These are phyloP conservation scores for Delia radicum DNA, from an alignment of 1,140 invertebrate species.

Conservation along the genomic window DNA sequence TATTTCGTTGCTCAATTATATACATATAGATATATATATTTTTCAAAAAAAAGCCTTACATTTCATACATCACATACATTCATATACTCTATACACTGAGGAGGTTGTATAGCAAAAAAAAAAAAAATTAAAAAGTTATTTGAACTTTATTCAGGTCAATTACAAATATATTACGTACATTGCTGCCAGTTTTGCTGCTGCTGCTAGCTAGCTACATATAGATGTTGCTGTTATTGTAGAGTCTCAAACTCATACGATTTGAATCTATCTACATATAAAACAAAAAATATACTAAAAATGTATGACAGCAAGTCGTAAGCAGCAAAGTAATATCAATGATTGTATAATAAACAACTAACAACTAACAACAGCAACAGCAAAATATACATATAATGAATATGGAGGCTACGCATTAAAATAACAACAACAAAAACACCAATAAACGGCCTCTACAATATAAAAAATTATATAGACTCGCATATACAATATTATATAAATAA, in stretches of 20 bases:
- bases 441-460: neutral
- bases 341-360: conserved; percentile 15
- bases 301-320: neutral
- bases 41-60: neutral
- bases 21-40: too few relatives aligned
- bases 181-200: conserved; percentile 33
- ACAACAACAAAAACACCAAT: neutral
- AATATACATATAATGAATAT: neutral
- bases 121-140: conserved; percentile 40
- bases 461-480: neutral
- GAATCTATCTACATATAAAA: neutral
- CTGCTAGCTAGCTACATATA: conserved; percentile 25
- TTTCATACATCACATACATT: neutral
- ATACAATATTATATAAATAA: too few relatives aligned
- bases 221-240: neutral
- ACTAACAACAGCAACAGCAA: neutral
- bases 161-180: conserved; percentile 55
- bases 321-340: conserved; percentile 19
- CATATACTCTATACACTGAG: neutral
- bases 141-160: conserved; percentile 56
- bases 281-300: too few relatives aligned
- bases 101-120: neutral
- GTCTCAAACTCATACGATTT: too few relatives aligned
- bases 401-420: conserved; percentile 10
- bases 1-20: neutral